These are phyloP conservation scores for Hyperoodon ampullatus DNA, from an alignment of 2,113 vertebrate genomes.

Conservation along the genomic window DNA sequence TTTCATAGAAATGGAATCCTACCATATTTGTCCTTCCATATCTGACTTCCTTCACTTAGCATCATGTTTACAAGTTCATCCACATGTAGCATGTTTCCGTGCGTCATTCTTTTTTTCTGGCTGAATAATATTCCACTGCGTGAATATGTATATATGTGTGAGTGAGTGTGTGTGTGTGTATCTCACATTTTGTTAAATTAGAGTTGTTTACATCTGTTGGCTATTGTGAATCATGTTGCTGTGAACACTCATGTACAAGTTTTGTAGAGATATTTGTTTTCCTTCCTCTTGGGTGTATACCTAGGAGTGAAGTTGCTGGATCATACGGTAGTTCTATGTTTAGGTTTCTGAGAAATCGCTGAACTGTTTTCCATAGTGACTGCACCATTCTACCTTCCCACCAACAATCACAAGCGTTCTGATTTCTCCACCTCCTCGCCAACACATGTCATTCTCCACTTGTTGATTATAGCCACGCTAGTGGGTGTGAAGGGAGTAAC, in stretches of 20 bases:
- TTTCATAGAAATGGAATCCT: rapidly evolving
- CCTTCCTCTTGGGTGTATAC: neutral
- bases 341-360: too few species aligned
- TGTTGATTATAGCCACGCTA: neutral
- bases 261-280: neutral
- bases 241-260: rapidly evolving
- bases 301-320: too few species aligned
- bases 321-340: rapidly evolving
- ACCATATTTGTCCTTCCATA: rapidly evolving
- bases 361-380: neutral
- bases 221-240: rapidly evolving
- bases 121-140: neutral
- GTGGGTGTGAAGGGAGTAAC: neutral
- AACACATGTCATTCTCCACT: neutral
- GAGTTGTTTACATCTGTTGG: neutral
- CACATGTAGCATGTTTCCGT: rapidly evolving
- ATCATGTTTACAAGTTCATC: neutral
- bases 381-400: neutral
- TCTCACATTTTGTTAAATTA: too few species aligned
- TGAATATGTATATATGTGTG: too few species aligned
- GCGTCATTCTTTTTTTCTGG: neutral
- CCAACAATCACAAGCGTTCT: rapidly evolving
- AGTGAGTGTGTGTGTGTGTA: too few species aligned
- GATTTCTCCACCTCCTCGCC: neutral
- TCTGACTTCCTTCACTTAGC: neutral